phyloP scores from a whole-genome alignment of 2,888 invertebrate species.

The Onthophagus sagittarius region DNA sequence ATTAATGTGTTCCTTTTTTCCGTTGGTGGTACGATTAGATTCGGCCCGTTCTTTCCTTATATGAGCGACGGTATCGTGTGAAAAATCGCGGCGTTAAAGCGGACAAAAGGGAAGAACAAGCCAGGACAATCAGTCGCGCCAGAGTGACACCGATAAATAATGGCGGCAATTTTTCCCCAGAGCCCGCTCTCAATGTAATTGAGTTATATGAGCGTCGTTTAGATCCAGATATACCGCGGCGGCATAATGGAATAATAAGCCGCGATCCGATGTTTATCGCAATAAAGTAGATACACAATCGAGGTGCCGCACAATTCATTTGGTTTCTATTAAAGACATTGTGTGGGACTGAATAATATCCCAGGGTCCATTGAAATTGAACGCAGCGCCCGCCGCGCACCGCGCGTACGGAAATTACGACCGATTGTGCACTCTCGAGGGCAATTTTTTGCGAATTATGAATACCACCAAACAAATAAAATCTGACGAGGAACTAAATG shows the following conservation, averaged over 20 bases:
- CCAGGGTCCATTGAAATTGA: slow-evolving; percentile 5
- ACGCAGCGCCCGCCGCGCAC: background rate
- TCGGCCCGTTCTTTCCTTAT: background rate
- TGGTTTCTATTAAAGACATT: slow-evolving; percentile 11
- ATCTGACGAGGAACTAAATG: background rate
- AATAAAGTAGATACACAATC: slow-evolving; percentile 12
- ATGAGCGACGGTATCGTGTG: background rate
- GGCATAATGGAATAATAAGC: slow-evolving; percentile 2
- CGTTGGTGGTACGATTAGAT: background rate
- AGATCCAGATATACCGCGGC: slow-evolving; percentile 8
- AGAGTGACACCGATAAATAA: slow-evolving; percentile 8
- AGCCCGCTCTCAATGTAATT: slow-evolving; percentile 7
- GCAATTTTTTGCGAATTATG: background rate
- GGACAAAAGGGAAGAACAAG: background rate
- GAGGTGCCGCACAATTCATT: slow-evolving; percentile 3
- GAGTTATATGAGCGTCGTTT: slow-evolving; percentile 11
- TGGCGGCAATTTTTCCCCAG: slow-evolving; percentile 7
- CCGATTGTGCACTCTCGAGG: background rate
- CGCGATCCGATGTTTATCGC: slow-evolving; percentile 8
- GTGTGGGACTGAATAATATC: slow-evolving; percentile 6
- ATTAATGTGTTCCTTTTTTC: background rate
- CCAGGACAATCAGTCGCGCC: background rate
- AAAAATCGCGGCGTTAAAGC: background rate
- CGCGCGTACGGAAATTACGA: background rate
- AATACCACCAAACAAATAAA: background rate